phyloP scores from a whole-genome alignment of 2,113 vertebrate genomes.

The Aphelocoma coerulescens region DNA sequence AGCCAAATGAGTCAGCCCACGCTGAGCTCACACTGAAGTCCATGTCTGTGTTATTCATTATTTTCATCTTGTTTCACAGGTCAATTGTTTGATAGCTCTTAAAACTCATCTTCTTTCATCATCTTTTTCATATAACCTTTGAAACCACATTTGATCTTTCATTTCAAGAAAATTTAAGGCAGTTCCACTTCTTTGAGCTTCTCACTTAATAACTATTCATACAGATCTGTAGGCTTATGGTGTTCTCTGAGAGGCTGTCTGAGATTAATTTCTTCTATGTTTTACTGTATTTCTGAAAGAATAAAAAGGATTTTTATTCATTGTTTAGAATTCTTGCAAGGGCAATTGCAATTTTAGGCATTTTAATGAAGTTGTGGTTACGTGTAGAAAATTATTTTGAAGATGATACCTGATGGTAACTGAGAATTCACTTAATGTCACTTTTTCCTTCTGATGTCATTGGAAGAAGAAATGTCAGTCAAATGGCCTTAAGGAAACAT shows the following conservation, averaged over 20 bases:
- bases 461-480: neutral
- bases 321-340: neutral
- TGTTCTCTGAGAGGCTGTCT: neutral
- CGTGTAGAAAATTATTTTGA: neutral
- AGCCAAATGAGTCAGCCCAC: neutral
- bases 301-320: slow-evolving; percentile 21
- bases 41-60: neutral
- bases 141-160: neutral
- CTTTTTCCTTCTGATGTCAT: neutral
- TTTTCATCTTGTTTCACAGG: neutral
- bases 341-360: neutral
- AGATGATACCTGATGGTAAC: neutral
- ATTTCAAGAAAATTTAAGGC: neutral
- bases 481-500: neutral
- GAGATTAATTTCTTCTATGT: slow-evolving; percentile 21
- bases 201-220: neutral
- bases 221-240: slow-evolving; percentile 27
- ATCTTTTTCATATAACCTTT: neutral
- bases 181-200: neutral
- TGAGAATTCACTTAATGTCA: neutral
- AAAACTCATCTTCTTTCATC: neutral
- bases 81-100: neutral
- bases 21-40: neutral
- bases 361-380: neutral
- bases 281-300: slow-evolving; percentile 52